These are phyloP conservation scores for Drosophila teissieri DNA, from an alignment of 1,140 invertebrate species.

Conservation along the genomic window DNA sequence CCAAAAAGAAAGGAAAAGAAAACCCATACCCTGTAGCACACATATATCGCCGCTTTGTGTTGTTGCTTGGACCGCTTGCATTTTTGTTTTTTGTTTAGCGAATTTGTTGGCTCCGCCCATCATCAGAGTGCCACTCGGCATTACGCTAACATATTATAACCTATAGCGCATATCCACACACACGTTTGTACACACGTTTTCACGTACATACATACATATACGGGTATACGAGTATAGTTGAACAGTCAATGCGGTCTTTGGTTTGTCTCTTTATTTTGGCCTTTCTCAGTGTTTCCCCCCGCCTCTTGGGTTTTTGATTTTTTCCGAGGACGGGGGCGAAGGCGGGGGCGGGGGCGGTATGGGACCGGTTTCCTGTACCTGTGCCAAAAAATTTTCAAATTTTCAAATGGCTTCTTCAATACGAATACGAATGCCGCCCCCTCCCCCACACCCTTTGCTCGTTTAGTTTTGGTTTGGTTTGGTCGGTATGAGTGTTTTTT, in stretches of 20 bases:
- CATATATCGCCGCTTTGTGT: constrained; percentile 48
- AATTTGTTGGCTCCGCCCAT: constrained; percentile 81
- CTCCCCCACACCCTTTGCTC: constrained; percentile 10
- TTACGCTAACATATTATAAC: constrained; percentile 83
- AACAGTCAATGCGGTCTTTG: constrained; percentile 82
- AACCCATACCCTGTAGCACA: constrained; percentile 8
- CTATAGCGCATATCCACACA: constrained; percentile 63
- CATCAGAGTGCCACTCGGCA: constrained; percentile 79
- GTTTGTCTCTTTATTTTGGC: constrained; percentile 78
- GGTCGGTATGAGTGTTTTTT: constrained; percentile 44
- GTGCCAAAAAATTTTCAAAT: constrained; percentile 83
- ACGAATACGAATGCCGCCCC: constrained; percentile 44
- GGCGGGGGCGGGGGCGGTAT: not conserved
- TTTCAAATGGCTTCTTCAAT: constrained; percentile 83
- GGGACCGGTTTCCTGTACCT: constrained; percentile 67
- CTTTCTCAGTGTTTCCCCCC: constrained; percentile 41
- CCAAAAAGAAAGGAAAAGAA: not conserved
- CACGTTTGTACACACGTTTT: constrained; percentile 1
- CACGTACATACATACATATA: not conserved
- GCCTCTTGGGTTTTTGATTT: constrained; percentile 3
- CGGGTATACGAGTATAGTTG: constrained; percentile 51
- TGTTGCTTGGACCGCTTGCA: constrained; percentile 25
- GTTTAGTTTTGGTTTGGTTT: constrained; percentile 4
- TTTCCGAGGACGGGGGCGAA: not conserved
- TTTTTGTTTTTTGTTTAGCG: constrained; percentile 69